Percentiles rank a stretch among this genome's conserved stretches.
These are phyloP conservation scores for Podotricha telesiphe DNA, from an alignment of 2,888 invertebrate species.

Conservation along the genomic window DNA sequence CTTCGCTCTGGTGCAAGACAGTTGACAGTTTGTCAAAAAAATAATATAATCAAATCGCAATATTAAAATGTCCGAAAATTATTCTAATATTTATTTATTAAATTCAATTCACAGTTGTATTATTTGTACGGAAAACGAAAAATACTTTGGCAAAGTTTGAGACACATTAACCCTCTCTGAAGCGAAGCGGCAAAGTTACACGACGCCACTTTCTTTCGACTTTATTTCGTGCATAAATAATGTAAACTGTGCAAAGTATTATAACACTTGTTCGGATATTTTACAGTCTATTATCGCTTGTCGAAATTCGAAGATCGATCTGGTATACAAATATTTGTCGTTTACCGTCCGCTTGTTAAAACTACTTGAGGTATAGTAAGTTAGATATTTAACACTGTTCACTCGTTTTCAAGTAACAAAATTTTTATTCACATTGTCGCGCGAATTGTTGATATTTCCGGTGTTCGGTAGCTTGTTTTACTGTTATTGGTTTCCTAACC, in stretches of 20 bases:
- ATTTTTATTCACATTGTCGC: slow-evolving; percentile 45
- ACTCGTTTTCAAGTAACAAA: slow-evolving; percentile 43
- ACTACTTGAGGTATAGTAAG: slow-evolving; percentile 61
- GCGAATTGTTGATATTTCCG: slow-evolving; percentile 47
- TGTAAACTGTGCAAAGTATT: slow-evolving; percentile 31
- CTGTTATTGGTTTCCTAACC: slow-evolving; percentile 42
- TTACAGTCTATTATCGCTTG: slow-evolving; percentile 40
- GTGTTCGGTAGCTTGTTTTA: slow-evolving; percentile 44
- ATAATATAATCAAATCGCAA: not conserved
- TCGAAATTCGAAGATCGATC: slow-evolving; percentile 33
- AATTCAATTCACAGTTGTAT: slow-evolving; percentile 7
- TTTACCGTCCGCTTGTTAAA: slow-evolving; percentile 52
- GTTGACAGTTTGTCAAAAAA: too few species aligned
- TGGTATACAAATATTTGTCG: slow-evolving; percentile 54
- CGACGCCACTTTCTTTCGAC: slow-evolving; percentile 42
- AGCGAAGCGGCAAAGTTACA: slow-evolving; percentile 43
- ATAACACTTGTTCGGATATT: slow-evolving; percentile 36
- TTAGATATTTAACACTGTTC: slow-evolving; percentile 46
- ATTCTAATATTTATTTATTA: slow-evolving; percentile 14
- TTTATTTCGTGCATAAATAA: slow-evolving; percentile 41
- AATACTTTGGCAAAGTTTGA: slow-evolving; percentile 34
- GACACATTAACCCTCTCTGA: slow-evolving; percentile 38
- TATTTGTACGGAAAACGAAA: slow-evolving; percentile 15
- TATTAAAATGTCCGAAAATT: not conserved
- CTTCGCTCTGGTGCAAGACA: too few species aligned